A percentile compares a stretch with the other conserved stretches of the same genome.
Evolutionary conservation across 2,113 vertebrate genomes (phyloP).

Genomic region (Tachysurus fulvidraco): DNA sequence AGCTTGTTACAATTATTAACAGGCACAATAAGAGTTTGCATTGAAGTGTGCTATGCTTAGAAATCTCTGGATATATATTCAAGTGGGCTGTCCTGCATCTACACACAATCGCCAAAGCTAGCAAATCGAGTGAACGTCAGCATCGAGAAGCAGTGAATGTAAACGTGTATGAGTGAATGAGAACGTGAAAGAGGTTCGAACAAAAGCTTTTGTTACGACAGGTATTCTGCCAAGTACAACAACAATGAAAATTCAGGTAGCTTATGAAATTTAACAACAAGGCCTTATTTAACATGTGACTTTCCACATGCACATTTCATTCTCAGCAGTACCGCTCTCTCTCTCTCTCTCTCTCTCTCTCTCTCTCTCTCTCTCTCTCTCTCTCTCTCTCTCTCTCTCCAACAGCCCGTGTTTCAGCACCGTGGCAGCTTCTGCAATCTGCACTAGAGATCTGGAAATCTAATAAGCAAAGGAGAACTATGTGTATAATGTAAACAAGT

Average conservation of each 20-base stretch:
- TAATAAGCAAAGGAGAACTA: constrained; percentile 27
- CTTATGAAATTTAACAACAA: background rate
- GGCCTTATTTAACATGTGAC: background rate
- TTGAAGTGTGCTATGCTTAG: no score
- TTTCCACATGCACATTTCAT: background rate
- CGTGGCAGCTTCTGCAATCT: constrained; percentile 4
- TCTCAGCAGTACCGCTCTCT: background rate
- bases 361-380: no score
- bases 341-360: background rate
- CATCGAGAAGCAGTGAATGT: background rate
- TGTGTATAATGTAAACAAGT: constrained; percentile 51
- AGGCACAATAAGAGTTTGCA: background rate
- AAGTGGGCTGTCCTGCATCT: background rate
- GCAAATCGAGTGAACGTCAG: background rate
- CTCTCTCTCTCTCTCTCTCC: background rate
- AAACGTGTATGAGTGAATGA: background rate
- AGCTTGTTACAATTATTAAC: background rate
- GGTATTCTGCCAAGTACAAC: background rate
- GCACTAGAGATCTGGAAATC: constrained; percentile 38
- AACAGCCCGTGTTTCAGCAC: background rate
- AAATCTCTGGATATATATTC: no score
- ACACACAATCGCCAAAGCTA: background rate
- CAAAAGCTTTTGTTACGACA: background rate
- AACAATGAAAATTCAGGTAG: background rate
- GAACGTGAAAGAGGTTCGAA: no score